Evolutionary conservation across 2,113 vertebrate genomes (phyloP), one percentile per base, ranked within the genome.

Genomic region (Eleginops maclovinus): DNA sequence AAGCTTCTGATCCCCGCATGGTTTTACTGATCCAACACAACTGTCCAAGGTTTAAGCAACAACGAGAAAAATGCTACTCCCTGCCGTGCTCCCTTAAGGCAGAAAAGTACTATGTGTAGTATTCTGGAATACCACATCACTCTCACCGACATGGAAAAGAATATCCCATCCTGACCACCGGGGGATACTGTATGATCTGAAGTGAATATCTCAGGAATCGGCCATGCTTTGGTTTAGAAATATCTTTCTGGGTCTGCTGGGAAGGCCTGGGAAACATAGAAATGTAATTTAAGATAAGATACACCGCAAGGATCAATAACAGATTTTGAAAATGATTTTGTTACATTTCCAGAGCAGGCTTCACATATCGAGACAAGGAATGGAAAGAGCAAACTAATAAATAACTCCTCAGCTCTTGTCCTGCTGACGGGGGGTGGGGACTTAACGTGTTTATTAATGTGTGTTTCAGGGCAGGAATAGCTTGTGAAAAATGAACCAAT

Each of bases 1-100:
- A 64, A 76, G 56, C 64, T 50, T 58, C 21, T 63, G 65, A 69
- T 81, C 79, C 65, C 64, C 40, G 63, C 63, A 67, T 54, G 70
- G 36, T 60, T 73, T 71, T 62, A 55, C 63, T 74, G 63, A 75
- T 75, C 56, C 49, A 17, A 43, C 56, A 49, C 28, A 50, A 43
- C 53, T 65, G 66, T 67, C 73, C 66, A 60, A 51, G 51, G 53
- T 76, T 71, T 58, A 36, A 76, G n/a, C 44, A 50, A 19, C 31
- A 19, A 51, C 12, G 16, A 53, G 16, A 28, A 76, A n/a, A 59
- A 66, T 66, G 66, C n/a, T 40, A 72, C 65, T 67, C 58, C 61
- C 26, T 47, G 24, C 60, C 36, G 19, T 62, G 31, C 41, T 53
- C 67, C 43, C 73, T 46, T 24, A 72, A 76, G 60, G 46, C 68